Percentiles rank a stretch among this genome's conserved stretches.
Conservation (phyloP, 2,113 vertebrate species). For the Hyperopisus bebe region DNA sequence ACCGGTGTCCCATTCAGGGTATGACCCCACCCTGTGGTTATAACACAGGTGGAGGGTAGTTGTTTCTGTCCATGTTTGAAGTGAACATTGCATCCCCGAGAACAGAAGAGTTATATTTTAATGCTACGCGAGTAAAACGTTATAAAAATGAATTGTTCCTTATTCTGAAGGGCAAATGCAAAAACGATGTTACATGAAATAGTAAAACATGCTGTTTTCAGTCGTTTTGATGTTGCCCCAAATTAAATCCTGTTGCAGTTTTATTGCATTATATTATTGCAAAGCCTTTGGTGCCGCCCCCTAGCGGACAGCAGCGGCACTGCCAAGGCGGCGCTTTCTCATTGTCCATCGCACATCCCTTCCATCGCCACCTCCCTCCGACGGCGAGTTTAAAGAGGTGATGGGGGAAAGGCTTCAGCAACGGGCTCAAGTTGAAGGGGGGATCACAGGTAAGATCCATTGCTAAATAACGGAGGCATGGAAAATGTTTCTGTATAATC, state of each 20-base stretch:
- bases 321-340: neutral
- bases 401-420: conserved; percentile 47
- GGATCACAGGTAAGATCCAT: conserved; percentile 48
- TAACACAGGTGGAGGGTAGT: too few relatives aligned
- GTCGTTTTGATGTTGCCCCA: neutral
- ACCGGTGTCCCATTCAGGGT: neutral
- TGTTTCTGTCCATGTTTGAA: neutral
- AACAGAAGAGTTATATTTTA: neutral
- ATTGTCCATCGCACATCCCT: neutral
- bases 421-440: conserved; percentile 39
- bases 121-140: neutral
- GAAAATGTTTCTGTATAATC: neutral
- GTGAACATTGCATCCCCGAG: neutral
- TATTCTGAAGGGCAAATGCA: neutral
- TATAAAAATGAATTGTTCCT: neutral
- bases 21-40: neutral
- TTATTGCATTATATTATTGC: neutral
- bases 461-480: neutral
- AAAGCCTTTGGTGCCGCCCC: conserved; percentile 3
- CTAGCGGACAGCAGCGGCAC: neutral
- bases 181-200: neutral
- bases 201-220: neutral
- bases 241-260: neutral
- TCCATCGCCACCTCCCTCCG: neutral
- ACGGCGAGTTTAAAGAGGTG: conserved; percentile 44